Conservation (phyloP, 2,888 invertebrate species). For the Tiliacea citrago region DNA sequence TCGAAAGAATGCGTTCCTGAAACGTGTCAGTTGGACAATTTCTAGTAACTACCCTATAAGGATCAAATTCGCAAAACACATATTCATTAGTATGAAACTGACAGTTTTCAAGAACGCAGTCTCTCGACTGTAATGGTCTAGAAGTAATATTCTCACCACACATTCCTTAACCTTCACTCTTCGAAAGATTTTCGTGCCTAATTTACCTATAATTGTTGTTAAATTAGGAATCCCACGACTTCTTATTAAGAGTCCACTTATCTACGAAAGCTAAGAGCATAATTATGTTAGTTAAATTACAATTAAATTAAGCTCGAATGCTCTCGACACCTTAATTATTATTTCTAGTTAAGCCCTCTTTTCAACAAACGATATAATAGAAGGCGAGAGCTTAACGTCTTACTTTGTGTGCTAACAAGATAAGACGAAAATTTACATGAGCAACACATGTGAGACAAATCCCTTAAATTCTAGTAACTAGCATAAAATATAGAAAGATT, state of each 20-base stretch:
- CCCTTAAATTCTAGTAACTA: conserved; percentile 5
- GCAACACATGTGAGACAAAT: conserved; percentile 11
- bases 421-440: conserved; percentile 23
- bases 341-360: conserved; percentile 11
- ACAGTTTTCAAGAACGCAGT: too few species aligned
- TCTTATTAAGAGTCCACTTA: conserved; percentile 19
- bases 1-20: too few species aligned
- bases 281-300: conserved; percentile 25
- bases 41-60: too few species aligned
- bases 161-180: not conserved
- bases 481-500: not conserved
- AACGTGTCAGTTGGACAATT: too few species aligned
- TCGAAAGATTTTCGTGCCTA: not conserved
- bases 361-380: conserved; percentile 10
- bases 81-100: too few species aligned
- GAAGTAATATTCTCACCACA: conserved; percentile 14
- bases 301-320: conserved; percentile 16
- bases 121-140: not conserved
- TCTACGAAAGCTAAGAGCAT: conserved; percentile 14
- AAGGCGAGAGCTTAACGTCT: conserved; percentile 16
- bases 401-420: conserved; percentile 29
- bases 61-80: too few species aligned
- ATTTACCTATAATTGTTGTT: not conserved
- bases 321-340: conserved; percentile 15
- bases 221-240: conserved; percentile 5